These are phyloP conservation scores for Anguilla rostrata DNA, from an alignment of 2,113 vertebrate species.

Conservation along the genomic window DNA sequence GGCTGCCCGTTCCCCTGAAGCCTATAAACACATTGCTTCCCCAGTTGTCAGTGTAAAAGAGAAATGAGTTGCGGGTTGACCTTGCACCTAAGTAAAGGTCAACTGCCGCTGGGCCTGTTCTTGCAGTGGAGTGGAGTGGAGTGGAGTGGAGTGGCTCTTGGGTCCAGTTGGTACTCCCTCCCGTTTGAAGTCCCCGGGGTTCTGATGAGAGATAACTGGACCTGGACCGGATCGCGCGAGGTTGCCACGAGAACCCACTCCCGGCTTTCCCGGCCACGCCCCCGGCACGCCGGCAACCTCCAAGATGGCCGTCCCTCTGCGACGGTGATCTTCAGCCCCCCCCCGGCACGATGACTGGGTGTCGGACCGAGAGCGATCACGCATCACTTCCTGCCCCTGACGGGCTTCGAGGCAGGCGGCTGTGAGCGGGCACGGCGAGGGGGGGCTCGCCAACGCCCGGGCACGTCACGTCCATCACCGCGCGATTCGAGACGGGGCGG, in stretches of 20 bases:
- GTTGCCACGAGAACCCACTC: not conserved
- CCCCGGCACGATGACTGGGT: not conserved
- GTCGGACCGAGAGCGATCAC: not conserved
- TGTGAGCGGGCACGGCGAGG: not conserved
- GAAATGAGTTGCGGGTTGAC: not conserved
- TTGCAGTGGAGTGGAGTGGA: not conserved
- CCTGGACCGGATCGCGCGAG: not conserved
- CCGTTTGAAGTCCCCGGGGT: not conserved
- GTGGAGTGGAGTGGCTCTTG: not conserved
- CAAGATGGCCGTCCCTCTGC: not conserved
- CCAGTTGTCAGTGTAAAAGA: not conserved
- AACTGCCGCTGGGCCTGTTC: not conserved
- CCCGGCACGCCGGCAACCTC: no score
- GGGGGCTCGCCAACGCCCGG: no score
- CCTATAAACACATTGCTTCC: not conserved
- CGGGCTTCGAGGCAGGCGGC: not conserved
- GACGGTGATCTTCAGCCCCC: not conserved
- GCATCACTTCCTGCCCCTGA: not conserved
- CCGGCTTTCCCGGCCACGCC: no score
- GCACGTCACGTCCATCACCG: not conserved
- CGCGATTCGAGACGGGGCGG: not conserved
- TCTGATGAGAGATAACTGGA: not conserved
- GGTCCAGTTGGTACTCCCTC: not conserved
- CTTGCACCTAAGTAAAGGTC: not conserved
- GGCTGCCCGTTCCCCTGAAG: not conserved